phyloP scores from a whole-genome alignment of 2,888 invertebrate species.

The Chymomyza amoena region DNA sequence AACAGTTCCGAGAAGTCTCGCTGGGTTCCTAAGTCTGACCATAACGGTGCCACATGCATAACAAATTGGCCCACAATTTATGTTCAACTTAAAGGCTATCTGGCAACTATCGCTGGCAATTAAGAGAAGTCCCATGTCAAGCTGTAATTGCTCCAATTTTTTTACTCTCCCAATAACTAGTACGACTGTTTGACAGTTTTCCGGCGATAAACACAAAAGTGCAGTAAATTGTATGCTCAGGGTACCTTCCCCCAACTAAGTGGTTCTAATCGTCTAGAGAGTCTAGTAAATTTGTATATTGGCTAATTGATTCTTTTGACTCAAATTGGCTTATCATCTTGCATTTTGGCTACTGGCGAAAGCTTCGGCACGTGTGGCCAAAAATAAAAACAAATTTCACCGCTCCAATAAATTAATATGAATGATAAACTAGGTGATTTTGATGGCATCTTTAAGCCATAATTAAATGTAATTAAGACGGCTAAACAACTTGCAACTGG shows the following conservation, averaged over 20 bases:
- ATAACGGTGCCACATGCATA: too few species aligned
- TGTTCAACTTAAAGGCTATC: slow-evolving; percentile 42
- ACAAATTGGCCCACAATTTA: slow-evolving; percentile 46
- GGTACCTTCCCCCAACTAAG: slow-evolving; percentile 28
- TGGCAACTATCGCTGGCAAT: slow-evolving; percentile 49
- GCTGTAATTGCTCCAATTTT: slow-evolving; percentile 31
- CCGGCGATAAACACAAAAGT: slow-evolving; percentile 16
- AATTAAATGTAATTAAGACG: slow-evolving; percentile 28
- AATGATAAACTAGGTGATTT: neutral
- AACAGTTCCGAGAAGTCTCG: slow-evolving; percentile 17
- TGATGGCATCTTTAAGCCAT: neutral
- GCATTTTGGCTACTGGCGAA: slow-evolving; percentile 21
- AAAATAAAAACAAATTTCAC: neutral
- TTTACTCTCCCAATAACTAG: slow-evolving; percentile 7
- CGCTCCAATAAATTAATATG: neutral
- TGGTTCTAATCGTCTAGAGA: slow-evolving; percentile 32
- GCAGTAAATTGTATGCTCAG: slow-evolving; percentile 39
- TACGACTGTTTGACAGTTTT: slow-evolving; percentile 28
- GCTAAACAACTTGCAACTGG: neutral
- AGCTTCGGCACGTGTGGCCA: slow-evolving; percentile 4
- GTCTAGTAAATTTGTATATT: slow-evolving; percentile 13
- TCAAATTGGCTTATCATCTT: neutral
- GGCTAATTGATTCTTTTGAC: slow-evolving; percentile 24
- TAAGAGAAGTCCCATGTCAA: slow-evolving; percentile 16
- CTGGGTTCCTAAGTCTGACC: slow-evolving; percentile 19